A percentile compares a stretch with the other conserved stretches of the same genome.
Conservation (phyloP, 1,140 invertebrate genomes). For the Paralvinella palmiformis region DNA sequence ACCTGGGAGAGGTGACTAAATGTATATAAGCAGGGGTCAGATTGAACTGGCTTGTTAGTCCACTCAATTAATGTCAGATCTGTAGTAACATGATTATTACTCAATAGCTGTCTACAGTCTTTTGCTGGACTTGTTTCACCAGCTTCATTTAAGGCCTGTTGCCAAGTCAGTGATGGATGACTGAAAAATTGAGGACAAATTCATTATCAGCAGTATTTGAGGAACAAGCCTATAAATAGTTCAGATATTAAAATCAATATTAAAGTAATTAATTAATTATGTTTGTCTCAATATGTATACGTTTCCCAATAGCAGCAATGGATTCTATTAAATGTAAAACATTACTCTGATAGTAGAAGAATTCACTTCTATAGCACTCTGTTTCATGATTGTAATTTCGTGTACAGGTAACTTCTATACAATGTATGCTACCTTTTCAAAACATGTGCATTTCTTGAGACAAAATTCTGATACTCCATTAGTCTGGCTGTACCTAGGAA, state of each 20-base stretch:
- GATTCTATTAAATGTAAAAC: too few relatives aligned
- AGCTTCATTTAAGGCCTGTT: slow-evolving; percentile 43
- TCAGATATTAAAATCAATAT: too few relatives aligned
- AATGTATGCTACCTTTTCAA: slow-evolving; percentile 27
- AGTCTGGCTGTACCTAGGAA: too few relatives aligned
- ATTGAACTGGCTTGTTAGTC: slow-evolving; percentile 32
- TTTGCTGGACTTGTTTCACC: slow-evolving; percentile 15
- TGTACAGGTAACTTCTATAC: neutral
- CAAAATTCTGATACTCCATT: slow-evolving; percentile 40
- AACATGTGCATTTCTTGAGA: slow-evolving; percentile 37
- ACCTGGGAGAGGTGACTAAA: slow-evolving; percentile 37
- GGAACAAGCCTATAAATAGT: too few relatives aligned
- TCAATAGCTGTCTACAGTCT: slow-evolving; percentile 23
- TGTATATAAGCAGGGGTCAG: slow-evolving; percentile 35
- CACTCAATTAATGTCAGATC: slow-evolving; percentile 25
- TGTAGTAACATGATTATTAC: neutral
- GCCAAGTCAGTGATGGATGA: slow-evolving; percentile 40
- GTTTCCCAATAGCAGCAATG: too few relatives aligned
- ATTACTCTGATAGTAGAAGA: too few relatives aligned
- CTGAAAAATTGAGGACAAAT: slow-evolving; percentile 22
- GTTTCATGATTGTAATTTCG: neutral
- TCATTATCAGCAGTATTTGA: neutral
- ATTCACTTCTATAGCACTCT: too few relatives aligned
- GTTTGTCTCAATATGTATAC: too few relatives aligned
- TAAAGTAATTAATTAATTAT: too few relatives aligned